Conservation (phyloP, 2,113 vertebrate genomes). For the Equus przewalskii region DNA sequence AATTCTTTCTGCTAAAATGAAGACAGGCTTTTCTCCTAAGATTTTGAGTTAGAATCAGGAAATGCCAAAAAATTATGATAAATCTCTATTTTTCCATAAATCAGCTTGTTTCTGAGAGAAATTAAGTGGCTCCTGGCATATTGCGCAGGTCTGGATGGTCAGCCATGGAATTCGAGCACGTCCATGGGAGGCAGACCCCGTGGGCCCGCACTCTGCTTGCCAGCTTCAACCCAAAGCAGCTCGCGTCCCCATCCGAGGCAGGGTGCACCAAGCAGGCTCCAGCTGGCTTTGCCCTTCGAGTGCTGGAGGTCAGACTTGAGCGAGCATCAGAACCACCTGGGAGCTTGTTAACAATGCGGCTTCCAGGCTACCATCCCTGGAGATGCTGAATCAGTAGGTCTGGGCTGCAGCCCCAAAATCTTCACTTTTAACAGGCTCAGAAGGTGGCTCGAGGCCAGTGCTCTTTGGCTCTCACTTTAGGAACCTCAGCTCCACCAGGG, state of each 20-base stretch:
- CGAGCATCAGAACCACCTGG: neutral
- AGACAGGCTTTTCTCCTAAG: conserved; percentile 11
- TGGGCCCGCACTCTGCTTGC: neutral
- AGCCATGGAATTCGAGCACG: neutral
- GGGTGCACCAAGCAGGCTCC: neutral
- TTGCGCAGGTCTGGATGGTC: neutral
- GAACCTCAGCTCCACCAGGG: neutral
- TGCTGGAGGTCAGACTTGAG: neutral
- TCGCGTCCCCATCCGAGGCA: neutral
- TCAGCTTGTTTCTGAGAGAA: neutral
- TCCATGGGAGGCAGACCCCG: too few species aligned
- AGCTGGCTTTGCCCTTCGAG: neutral
- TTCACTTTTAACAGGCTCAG: neutral
- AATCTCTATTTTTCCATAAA: neutral
- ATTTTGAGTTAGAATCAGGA: conserved; percentile 33
- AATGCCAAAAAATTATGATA: neutral
- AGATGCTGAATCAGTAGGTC: neutral
- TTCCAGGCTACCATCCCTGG: neutral
- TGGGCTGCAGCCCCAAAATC: neutral
- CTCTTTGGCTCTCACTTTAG: neutral
- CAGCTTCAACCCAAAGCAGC: neutral
- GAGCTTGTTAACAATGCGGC: neutral
- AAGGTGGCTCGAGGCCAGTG: neutral
- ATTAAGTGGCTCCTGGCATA: neutral
- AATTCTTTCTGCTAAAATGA: conserved; percentile 27